Evolutionary conservation across 2,888 invertebrate genomes (phyloP), one percentile per base, ranked within the genome.

Genomic region (Toxonevra muliebris): DNA sequence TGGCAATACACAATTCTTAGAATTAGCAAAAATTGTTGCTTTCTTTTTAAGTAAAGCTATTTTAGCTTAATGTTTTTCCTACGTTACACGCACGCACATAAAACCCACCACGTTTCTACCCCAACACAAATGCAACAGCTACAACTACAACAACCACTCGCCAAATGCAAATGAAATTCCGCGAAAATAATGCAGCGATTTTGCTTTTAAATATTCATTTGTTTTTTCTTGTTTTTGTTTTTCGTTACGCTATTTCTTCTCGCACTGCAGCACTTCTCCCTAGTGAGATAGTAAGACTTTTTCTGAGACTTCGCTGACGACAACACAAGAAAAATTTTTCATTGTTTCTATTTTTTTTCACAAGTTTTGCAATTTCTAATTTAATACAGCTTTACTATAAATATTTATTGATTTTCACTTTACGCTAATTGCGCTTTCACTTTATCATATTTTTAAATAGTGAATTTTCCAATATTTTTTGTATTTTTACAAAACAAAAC

Each of bases 291-390:
- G 7, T 7, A 30, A 17, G n/a, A 30, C 61, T 50, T 10, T 30
- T 30, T 50, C 50, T 63, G 48, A 54, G 55, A 54, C 63, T 55
- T 55, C 63, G 45, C 63, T 30, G 45, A 8, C 54, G 45, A 19
- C 17, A 41, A 41, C 11, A 45, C 43, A 13, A 19, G 43, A 15
- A 1, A 7, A 48, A 12, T 10, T 53, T 11, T 53, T 30, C 7
- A 30, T 30, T 30, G 30, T 30, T 30, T 30, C 30, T 30, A 30
- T 30, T 30, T 30, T 30, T 30, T 30, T 30, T 61, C 61, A 61
- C 52, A 40, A 12, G 5, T 45, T 20, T 48, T 13, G 19, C 8
- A 48, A 13, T 53, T 53, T 13, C 0, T 17, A 20, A 42, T 13
- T 61, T 40, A 17, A 17, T 17, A 42, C 45, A 45, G n/a, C 48